A percentile compares a stretch with the other conserved stretches of the same genome.
Conservation (phyloP, 2,888 invertebrate species). For the Ormyrus rosae region DNA sequence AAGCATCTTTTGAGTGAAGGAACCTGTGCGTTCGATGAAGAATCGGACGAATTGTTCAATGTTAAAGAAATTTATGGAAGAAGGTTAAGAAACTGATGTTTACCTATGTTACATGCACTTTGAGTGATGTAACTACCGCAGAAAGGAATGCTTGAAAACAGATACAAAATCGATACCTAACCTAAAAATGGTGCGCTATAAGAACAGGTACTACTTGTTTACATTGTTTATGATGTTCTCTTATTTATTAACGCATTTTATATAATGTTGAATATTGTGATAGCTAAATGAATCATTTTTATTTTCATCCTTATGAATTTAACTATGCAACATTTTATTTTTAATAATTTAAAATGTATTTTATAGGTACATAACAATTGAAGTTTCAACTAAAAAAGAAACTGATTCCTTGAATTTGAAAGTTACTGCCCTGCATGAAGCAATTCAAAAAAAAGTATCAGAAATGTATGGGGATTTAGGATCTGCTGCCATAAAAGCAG, state of each 20-base stretch:
- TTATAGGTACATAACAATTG: conserved; percentile 83
- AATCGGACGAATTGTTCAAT: background rate
- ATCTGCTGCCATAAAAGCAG: conserved; percentile 82
- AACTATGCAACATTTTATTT: conserved; percentile 29
- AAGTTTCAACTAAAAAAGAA: conserved; percentile 78
- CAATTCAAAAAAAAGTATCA: conserved; percentile 81
- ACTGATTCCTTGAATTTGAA: conserved; percentile 77
- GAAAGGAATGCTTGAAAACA: conserved; percentile 1
- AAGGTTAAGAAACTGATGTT: conserved; percentile 7
- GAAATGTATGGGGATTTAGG: conserved; percentile 88
- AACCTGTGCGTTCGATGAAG: too few relatives aligned
- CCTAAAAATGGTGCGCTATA: conserved; percentile 81
- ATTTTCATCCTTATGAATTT: conserved; percentile 5
- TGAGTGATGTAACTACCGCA: conserved; percentile 18
- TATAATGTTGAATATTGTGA: background rate
- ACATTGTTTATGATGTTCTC: background rate
- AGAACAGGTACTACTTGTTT: conserved; percentile 78
- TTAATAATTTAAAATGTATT: conserved; percentile 9
- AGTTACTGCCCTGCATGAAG: conserved; percentile 78
- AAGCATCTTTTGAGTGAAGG: too few relatives aligned
- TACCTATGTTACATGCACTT: background rate
- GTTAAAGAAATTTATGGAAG: background rate
- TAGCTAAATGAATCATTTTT: conserved; percentile 14
- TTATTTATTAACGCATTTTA: conserved; percentile 15
- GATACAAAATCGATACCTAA: conserved; percentile 23